Base-by-base conservation (phyloP, 2,888 invertebrate species). In the Disparrhopalites patrizii region DNA sequence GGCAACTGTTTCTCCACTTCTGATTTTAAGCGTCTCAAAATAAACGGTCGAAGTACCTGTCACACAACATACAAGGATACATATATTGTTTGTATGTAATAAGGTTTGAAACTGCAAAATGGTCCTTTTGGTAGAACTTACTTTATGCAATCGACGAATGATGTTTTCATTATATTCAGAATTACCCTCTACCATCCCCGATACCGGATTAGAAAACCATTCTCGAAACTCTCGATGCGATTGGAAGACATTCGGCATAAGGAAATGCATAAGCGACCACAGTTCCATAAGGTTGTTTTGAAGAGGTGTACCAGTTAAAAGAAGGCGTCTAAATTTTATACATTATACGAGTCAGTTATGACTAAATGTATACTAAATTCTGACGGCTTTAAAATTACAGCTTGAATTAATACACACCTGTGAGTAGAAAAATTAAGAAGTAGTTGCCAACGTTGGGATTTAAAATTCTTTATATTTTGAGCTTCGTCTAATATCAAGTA, bases 401-500 rank as follows among this genome's bases (percentile, higher is more conserved):
- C 13, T 20, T n/a, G n/a, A n/a, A 15, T 3, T 56, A 43, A n/a
- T 55, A 79, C 82, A 82, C 79, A 89, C 90, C 90, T 86, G 79
- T 93, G 90, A 0, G 93, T 92, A 78, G 93, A 90, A 80, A 97
- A 94, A 80, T 95, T 97, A 65, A 99, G 82, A 73, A 99, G 81
- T 77, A 95, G 85, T 81, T 98, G 98, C 99, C 99, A 99, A 70
- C 99, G 84, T 79, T 98, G 98, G 23, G 96, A 96, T 80, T 98
- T 98, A 80, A 98, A 99, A 82, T 99, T 99, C 81, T 99, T 99
- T 69, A 99, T 99, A 79, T 99, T 98, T 80, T 99, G 99, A 38
- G 98, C 98, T 82, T 97, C 98, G 79, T 99, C 98, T 62, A 99
- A 84, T 73, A 99, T 94, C 56, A 99, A 85, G 80, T 98, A 99